These are phyloP conservation scores for Macrosiphum euphorbiae DNA, from an alignment of 2,888 invertebrate species.

Conservation along the genomic window DNA sequence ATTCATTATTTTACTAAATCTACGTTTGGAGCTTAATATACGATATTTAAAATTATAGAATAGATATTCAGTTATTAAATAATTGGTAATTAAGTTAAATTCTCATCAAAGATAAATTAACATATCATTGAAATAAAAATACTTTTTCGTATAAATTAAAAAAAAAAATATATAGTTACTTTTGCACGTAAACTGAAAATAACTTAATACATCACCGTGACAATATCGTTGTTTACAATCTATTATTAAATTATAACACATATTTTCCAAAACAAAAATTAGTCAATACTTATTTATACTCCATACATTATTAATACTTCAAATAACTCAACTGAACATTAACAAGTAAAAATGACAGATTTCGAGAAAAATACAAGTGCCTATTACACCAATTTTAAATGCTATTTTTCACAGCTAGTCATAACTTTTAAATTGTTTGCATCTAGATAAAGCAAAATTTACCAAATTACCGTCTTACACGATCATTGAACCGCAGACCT, in stretches of 20 bases:
- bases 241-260: neutral
- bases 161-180: neutral
- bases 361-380: neutral
- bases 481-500: neutral
- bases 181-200: neutral
- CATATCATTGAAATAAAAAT: neutral
- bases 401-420: neutral
- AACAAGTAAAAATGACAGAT: neutral
- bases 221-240: neutral
- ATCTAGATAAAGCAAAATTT: neutral
- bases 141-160: neutral
- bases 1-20: neutral
- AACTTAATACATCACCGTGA: neutral
- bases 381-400: neutral
- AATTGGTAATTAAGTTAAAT: neutral
- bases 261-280: neutral
- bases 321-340: neutral
- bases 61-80: neutral
- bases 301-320: neutral
- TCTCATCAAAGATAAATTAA: neutral
- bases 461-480: neutral
- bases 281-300: neutral
- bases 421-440: neutral
- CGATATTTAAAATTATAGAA: neutral
- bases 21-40: neutral